A percentile compares a stretch with the other conserved stretches of the same genome.
These are phyloP conservation scores for Lophotriccus pileatus DNA, from an alignment of 2,797 vertebrate genomes.

Conservation along the genomic window DNA sequence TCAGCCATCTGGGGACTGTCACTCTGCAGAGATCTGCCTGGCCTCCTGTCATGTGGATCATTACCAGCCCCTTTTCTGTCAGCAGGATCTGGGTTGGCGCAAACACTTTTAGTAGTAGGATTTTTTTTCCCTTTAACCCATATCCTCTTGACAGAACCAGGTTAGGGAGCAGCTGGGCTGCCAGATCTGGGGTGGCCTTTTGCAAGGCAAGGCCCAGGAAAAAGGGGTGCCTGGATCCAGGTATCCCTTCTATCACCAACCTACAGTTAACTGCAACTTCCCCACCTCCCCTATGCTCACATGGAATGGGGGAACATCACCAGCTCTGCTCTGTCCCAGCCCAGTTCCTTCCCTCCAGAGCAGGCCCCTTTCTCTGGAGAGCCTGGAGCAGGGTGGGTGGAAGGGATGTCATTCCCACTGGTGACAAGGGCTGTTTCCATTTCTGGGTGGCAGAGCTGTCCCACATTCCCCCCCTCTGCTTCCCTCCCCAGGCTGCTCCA, in stretches of 20 bases:
- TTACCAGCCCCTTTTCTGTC: constrained; percentile 9
- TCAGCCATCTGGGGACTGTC: constrained; percentile 39
- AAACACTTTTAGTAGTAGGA: constrained; percentile 26
- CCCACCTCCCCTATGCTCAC: not conserved
- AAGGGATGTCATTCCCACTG: not conserved
- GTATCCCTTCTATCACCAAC: not conserved
- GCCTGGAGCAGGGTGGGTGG: rapidly evolving
- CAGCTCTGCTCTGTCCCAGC: not conserved
- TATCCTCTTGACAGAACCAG: constrained; percentile 52
- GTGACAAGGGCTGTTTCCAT: not conserved
- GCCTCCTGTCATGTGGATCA: not conserved
- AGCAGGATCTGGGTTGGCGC: constrained; percentile 31
- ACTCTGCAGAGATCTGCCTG: constrained; percentile 5
- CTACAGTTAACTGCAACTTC: not conserved
- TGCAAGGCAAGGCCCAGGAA: not conserved
- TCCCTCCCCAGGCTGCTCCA: not conserved
- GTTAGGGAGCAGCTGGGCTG: not conserved
- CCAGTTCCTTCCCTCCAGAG: not conserved
- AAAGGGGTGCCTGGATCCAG: not conserved
- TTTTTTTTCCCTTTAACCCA: not conserved
- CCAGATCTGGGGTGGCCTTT: not conserved
- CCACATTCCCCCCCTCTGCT: not conserved
- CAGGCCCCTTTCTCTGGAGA: not conserved
- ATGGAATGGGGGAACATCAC: rapidly evolving
- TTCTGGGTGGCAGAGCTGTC: not conserved